A percentile compares a stretch with the other conserved stretches of the same genome.
Conservation (phyloP, 2,888 invertebrate species). For the Baccha elongata region DNA sequence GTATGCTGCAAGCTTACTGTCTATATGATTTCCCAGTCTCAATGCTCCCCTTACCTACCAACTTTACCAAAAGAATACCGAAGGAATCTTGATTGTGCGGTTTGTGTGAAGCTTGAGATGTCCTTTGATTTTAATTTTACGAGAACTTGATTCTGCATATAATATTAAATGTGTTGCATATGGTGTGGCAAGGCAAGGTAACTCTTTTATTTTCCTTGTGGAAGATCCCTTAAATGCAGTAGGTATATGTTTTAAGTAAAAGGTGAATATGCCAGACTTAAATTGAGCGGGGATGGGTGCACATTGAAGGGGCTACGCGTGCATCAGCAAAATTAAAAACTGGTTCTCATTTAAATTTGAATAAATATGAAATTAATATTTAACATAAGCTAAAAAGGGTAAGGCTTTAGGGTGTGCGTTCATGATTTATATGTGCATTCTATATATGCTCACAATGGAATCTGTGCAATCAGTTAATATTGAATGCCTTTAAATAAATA, state of each 20-base stretch:
- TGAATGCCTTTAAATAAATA: conserved; percentile 43
- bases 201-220: conserved; percentile 46
- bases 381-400: conserved; percentile 31
- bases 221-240: conserved; percentile 64
- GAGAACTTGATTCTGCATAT: conserved; percentile 52
- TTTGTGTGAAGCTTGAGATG: conserved; percentile 5
- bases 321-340: conserved; percentile 62
- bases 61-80: conserved; percentile 32
- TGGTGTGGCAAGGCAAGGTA: conserved; percentile 10
- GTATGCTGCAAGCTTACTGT: conserved; percentile 47
- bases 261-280: conserved; percentile 37
- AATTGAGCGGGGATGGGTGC: not conserved
- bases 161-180: conserved; percentile 18
- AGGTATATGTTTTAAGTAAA: conserved; percentile 67
- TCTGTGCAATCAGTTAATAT: conserved; percentile 46
- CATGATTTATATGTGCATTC: not conserved
- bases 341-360: conserved; percentile 67
- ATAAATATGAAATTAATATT: conserved; percentile 70
- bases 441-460: not conserved
- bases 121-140: conserved; percentile 65
- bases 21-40: conserved; percentile 13
- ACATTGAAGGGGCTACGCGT: conserved; percentile 62
- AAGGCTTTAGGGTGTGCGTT: conserved; percentile 3
- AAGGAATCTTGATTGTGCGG: conserved; percentile 63
- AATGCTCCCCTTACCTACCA: too few species aligned